Evolutionary conservation across 2,888 invertebrate species (phyloP), one percentile per base, ranked within the genome.

Genomic region (Diachrysia chrysitis): DNA sequence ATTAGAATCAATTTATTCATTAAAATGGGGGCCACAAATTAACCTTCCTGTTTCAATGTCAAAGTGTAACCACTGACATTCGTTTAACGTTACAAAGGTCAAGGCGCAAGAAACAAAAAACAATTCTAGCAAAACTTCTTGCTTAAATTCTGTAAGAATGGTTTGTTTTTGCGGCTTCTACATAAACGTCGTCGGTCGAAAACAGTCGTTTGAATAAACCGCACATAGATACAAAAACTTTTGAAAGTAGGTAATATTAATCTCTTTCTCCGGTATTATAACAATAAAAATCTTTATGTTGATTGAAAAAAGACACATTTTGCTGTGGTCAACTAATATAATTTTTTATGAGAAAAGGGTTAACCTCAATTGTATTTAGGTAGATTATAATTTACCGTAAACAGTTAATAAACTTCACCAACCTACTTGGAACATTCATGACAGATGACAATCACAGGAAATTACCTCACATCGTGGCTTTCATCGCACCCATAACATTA

Each of bases 401-500:
- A 42, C 42, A 5, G 42, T 5, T 5, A 42, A 6, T n/a, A 16
- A 76, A 76, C 63, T 60, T 9, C 2, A 12, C 21, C 58, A 25
- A 66, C 65, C 60, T 66, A 69, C 66, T 74, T 57, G 51, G 35
- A 57, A 21, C n/a, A 42, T n/a, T n/a, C 19, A 19, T 17, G 48
- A 48, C 19, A 51, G 48, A 51, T 12, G 12, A 12, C 19, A 37
- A 66, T 61, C 58, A 54, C 25, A 55, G 25, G n/a, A 57, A 51
- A 65, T 58, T 57, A 59, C 29, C 35, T 35, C 19, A 23, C 19
- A 51, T 29, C 32, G 25, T 57, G 46, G 65, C 59, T 72, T 69
- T 65, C 62, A 69, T 55, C n/a, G 67, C 42, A 21, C 10, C 58
- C 17, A 71, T 80, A 74, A 73, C 73, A 66, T 21, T 67, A 7